Percentiles rank a stretch among this genome's conserved stretches.
These are phyloP conservation scores for Terrapene triunguis DNA, from an alignment of 2,113 vertebrate species.

Conservation along the genomic window DNA sequence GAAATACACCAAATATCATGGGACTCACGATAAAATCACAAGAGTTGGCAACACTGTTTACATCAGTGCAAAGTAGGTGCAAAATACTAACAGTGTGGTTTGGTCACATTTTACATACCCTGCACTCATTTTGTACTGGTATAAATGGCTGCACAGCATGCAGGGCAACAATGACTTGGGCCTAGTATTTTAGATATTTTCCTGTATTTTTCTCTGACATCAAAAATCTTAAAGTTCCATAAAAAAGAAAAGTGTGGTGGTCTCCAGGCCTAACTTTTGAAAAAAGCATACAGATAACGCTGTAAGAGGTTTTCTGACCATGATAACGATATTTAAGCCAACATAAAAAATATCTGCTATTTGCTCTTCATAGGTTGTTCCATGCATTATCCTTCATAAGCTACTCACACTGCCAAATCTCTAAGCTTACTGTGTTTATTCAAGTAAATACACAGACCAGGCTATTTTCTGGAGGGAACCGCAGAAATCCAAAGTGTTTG, in stretches of 20 bases:
- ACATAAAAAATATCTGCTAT: not conserved
- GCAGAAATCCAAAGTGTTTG: not conserved
- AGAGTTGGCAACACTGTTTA: not conserved
- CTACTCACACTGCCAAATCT: fast-evolving
- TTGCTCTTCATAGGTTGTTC: fast-evolving
- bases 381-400: fast-evolving
- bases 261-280: not conserved
- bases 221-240: not conserved
- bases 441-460: fast-evolving
- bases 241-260: not conserved
- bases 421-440: fast-evolving
- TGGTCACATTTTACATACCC: not conserved
- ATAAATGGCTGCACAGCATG: not conserved
- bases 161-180: not conserved
- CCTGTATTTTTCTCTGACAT: too few species aligned
- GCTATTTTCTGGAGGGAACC: not conserved
- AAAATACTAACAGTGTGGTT: not conserved
- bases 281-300: not conserved
- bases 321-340: not conserved
- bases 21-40: not conserved
- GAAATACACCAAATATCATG: conserved; percentile 4
- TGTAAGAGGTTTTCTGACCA: conserved; percentile 3
- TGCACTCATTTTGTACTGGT: not conserved
- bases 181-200: not conserved
- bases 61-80: not conserved